Conservation (phyloP, 2,888 invertebrate genomes). For the Peribatodes rhomboidaria region DNA sequence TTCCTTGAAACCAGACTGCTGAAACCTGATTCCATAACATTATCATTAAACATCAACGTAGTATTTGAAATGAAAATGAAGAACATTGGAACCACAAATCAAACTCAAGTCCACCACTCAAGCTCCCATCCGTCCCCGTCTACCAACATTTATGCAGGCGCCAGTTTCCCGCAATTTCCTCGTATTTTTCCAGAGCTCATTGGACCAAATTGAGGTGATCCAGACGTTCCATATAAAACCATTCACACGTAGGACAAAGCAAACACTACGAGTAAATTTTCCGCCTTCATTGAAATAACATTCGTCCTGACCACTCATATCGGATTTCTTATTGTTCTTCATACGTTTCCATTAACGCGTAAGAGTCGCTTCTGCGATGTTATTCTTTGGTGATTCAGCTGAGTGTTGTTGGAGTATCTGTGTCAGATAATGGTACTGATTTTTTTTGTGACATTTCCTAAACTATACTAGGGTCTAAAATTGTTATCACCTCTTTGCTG, state of each 20-base stretch:
- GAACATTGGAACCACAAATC: background rate
- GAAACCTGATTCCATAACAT: too few relatives aligned
- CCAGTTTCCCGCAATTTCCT: constrained; percentile 51
- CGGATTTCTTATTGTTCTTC: constrained; percentile 82
- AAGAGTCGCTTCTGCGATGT: constrained; percentile 63
- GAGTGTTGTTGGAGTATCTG: constrained; percentile 24
- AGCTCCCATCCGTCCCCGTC: constrained; percentile 36
- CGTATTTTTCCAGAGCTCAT: constrained; percentile 64
- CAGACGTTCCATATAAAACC: constrained; percentile 58
- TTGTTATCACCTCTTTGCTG: too few relatives aligned
- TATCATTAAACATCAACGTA: too few relatives aligned
- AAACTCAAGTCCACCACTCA: constrained; percentile 9
- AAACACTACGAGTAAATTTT: constrained; percentile 59
- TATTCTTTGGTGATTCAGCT: constrained; percentile 52
- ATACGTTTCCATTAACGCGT: constrained; percentile 77
- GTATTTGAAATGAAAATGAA: background rate
- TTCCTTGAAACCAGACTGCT: too few relatives aligned
- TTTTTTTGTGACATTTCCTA: constrained; percentile 5
- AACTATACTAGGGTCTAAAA: background rate
- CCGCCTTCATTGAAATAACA: constrained; percentile 75
- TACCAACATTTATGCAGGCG: constrained; percentile 58
- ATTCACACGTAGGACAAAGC: constrained; percentile 71
- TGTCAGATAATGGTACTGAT: constrained; percentile 27
- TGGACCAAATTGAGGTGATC: constrained; percentile 54
- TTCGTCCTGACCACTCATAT: constrained; percentile 76